These are phyloP conservation scores for Corythornis leucogaster DNA, from an alignment of 2,797 vertebrate species.

Conservation along the genomic window DNA sequence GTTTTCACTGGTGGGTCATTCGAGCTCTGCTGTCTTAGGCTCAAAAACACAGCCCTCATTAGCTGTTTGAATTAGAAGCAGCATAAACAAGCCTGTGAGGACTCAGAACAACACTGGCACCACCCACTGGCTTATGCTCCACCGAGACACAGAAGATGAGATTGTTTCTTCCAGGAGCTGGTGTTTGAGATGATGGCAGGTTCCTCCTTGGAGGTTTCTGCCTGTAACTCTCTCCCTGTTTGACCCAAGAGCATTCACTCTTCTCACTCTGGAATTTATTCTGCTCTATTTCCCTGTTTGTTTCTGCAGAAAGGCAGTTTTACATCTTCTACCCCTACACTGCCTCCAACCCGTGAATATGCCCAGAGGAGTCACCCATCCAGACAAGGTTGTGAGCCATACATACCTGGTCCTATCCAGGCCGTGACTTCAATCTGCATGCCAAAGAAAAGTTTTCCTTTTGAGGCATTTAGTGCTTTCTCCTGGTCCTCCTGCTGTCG, in stretches of 20 bases:
- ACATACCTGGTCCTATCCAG: conserved; percentile 98
- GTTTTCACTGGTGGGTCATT: background rate
- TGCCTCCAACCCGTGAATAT: rapidly evolving
- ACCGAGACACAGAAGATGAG: background rate
- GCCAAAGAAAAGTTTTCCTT: conserved; percentile 98
- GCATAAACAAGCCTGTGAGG: background rate
- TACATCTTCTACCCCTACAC: background rate
- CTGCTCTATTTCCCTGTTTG: background rate
- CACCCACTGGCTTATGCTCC: conserved; percentile 10
- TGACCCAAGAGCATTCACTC: background rate
- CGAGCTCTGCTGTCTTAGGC: background rate
- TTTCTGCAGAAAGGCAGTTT: background rate
- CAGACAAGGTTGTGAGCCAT: background rate
- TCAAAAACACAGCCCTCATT: background rate
- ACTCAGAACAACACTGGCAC: background rate
- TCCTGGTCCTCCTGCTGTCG: conserved; percentile 99
- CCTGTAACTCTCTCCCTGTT: background rate
- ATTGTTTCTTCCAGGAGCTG: background rate
- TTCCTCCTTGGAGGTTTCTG: background rate
- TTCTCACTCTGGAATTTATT: background rate
- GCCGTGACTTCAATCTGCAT: conserved; percentile 99
- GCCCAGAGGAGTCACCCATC: rapidly evolving
- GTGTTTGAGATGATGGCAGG: background rate
- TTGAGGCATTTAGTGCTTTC: conserved; percentile 94
- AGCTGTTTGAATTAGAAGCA: conserved; percentile 22